Base-by-base conservation (phyloP, 2,888 invertebrate species). In the Archaeoteleia sp. region DNA sequence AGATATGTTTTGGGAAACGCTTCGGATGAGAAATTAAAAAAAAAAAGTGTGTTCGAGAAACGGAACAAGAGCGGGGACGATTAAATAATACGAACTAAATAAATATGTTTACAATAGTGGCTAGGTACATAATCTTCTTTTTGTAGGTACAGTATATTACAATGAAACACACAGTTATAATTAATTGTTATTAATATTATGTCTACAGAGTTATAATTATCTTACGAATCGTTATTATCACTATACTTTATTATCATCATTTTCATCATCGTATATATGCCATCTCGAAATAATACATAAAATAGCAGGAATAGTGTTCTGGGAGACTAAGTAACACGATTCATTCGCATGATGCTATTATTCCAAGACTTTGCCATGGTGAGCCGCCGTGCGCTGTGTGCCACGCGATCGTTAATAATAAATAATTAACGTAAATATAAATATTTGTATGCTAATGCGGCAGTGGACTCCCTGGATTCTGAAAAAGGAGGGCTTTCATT, bases 71-170 rank as follows among this genome's bases (percentile, higher is more conserved):
- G n/a, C n/a, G n/a, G n/a, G n/a, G n/a, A n/a, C n/a, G n/a, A n/a
- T n/a, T n/a, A n/a, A n/a, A n/a, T 20, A 40, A 40, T 10, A 5
- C 12, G 14, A 40, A 10, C 40, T 2, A 10, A 23, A 27, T 12
- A 42, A 23, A 13, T 42, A 25, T 17, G 43, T 54, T 53, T 25
- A 37, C 43, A 34, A 15, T 13, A 60, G 29, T 25, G 25, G 43
- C 25, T 60, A 39, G 55, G 55, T 78, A 78, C 76, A 78, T 78
- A 76, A 77, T 78, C 74, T 62, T 79, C 78, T 80, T 77, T 81
- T 79, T 80, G 82, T 83, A 83, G 82, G 82, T 84, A 84, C 83
- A 84, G 83, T 84, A 84, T 84, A 84, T 83, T 84, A 84, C 84
- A 84, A 82, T 81, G 82, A 84, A 82, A 84, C 84, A 84, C 84